These are phyloP conservation scores for Pagetopsis macropterus DNA, from an alignment of 2,797 vertebrate species.

Conservation along the genomic window DNA sequence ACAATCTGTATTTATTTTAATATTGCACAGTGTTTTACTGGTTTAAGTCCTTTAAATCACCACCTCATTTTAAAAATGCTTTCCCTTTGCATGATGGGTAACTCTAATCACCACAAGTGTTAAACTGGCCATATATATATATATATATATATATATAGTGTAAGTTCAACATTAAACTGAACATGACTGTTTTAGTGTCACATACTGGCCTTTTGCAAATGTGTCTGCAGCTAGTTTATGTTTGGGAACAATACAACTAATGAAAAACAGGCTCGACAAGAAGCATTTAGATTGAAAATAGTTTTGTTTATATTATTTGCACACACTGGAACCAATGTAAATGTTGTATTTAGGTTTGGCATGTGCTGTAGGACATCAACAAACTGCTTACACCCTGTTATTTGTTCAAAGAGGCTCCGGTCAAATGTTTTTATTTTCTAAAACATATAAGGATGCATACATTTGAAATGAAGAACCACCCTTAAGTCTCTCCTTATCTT, in stretches of 20 bases:
- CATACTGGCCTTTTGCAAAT: conserved; percentile 18
- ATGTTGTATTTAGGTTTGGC: neutral
- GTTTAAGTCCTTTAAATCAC: conserved; percentile 26
- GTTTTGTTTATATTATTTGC: neutral
- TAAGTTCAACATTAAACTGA: conserved; percentile 21
- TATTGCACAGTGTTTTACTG: conserved; percentile 67
- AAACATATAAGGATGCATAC: neutral
- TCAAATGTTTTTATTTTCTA: neutral
- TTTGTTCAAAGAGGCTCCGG: neutral
- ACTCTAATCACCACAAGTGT: conserved; percentile 24
- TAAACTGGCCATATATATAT: conserved; percentile 17
- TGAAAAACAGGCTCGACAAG: neutral
- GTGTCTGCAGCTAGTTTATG: neutral
- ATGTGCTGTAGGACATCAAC: neutral
- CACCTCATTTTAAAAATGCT: conserved; percentile 16
- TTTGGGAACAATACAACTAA: neutral
- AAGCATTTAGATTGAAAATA: neutral
- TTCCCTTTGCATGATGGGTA: conserved; percentile 37
- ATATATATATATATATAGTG: neutral
- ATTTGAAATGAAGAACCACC: neutral
- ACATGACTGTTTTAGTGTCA: conserved; percentile 49
- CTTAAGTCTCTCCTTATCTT: neutral
- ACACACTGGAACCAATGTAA: neutral
- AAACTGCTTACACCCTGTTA: neutral
- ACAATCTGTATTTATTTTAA: conserved; percentile 21